A percentile compares a stretch with the other conserved stretches of the same genome.
These are phyloP conservation scores for Archips crataeganus DNA, from an alignment of 2,888 invertebrate species.

Conservation along the genomic window DNA sequence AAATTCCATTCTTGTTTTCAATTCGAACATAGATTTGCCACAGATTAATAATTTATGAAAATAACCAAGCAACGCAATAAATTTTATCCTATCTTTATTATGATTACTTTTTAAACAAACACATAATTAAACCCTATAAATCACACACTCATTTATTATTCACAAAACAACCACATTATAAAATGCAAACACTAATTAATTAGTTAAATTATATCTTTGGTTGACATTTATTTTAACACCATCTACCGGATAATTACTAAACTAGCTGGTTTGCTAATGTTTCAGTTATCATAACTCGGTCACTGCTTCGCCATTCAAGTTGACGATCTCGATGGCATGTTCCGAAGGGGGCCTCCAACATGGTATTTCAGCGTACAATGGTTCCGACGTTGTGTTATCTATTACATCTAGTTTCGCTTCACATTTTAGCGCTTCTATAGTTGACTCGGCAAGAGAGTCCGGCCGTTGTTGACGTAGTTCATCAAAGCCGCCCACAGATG, in stretches of 20 bases:
- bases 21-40: too few species aligned
- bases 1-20: too few species aligned
- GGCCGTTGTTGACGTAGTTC: slow-evolving; percentile 64
- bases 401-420: slow-evolving; percentile 77
- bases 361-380: slow-evolving; percentile 89
- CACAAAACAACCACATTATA: slow-evolving; percentile 30
- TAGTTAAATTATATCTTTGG: slow-evolving; percentile 32
- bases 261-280: slow-evolving; percentile 44
- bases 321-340: slow-evolving; percentile 76
- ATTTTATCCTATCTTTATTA: neutral
- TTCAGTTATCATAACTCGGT: slow-evolving; percentile 77
- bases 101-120: slow-evolving; percentile 2
- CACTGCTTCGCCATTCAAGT: slow-evolving; percentile 79
- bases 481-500: slow-evolving; percentile 66
- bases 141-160: slow-evolving; percentile 37
- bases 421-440: slow-evolving; percentile 77
- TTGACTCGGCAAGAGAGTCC: slow-evolving; percentile 68
- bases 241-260: slow-evolving; percentile 55
- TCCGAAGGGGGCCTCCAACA: slow-evolving; percentile 81
- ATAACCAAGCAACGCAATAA: neutral
- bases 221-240: slow-evolving; percentile 52
- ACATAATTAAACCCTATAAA: neutral
- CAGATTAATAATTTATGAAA: neutral
- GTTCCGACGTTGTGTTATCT: slow-evolving; percentile 81
- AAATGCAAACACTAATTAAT: slow-evolving; percentile 26